These are phyloP conservation scores for Alaudala cheleensis DNA, from an alignment of 2,113 vertebrate genomes.

Conservation along the genomic window DNA sequence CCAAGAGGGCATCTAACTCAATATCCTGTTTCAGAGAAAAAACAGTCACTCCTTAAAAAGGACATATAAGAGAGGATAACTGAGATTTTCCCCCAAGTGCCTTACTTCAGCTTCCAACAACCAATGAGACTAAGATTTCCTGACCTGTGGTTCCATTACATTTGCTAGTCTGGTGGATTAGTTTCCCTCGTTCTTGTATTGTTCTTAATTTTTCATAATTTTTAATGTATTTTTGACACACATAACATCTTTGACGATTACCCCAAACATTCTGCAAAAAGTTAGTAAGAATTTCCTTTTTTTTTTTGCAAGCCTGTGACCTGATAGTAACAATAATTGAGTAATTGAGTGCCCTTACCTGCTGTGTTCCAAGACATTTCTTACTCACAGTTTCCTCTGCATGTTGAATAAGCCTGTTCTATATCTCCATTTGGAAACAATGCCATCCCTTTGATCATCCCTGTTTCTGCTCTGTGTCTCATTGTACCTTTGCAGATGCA, in stretches of 20 bases:
- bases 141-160: background rate
- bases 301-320: background rate
- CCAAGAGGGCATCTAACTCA: background rate
- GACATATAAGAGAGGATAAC: background rate
- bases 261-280: background rate
- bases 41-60: background rate
- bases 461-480: background rate
- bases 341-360: background rate
- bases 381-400: background rate
- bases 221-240: background rate
- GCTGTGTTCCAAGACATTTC: background rate
- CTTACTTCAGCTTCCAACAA: background rate
- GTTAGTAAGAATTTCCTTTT: background rate
- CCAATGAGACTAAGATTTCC: background rate
- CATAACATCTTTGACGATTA: background rate
- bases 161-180: background rate
- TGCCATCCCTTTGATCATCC: background rate
- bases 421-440: background rate
- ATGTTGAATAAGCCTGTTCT: background rate
- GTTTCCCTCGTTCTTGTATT: background rate
- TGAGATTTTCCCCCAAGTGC: background rate
- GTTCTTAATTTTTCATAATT: background rate
- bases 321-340: background rate
- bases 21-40: background rate
- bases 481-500: background rate